These are phyloP conservation scores for Orchesella cincta DNA, from an alignment of 1,140 invertebrate genomes.

Conservation along the genomic window DNA sequence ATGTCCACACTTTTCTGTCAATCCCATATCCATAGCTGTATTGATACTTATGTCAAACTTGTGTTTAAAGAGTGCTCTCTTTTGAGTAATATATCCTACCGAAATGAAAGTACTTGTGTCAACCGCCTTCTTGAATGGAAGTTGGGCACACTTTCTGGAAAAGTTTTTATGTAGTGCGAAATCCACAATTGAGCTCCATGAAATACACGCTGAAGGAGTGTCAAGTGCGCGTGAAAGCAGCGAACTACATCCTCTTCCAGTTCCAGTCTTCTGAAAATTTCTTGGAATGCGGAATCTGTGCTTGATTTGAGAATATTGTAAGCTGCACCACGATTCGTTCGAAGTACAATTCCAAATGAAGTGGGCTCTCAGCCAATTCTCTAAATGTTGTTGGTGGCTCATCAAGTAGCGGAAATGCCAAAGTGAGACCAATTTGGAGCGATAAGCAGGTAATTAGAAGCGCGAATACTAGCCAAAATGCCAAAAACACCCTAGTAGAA, in stretches of 20 bases:
- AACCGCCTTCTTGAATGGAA: no score
- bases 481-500: neutral
- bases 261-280: neutral
- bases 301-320: neutral
- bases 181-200: neutral
- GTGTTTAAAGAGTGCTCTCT: no score
- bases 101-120: no score
- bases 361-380: neutral
- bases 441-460: neutral
- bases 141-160: no score
- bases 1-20: no score
- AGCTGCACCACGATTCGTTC: neutral
- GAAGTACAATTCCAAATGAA: neutral
- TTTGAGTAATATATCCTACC: no score
- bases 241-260: neutral
- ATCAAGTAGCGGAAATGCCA: constrained; percentile 9
- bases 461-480: constrained; percentile 14
- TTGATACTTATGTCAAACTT: no score
- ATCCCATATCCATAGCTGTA: no score
- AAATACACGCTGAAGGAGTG: neutral
- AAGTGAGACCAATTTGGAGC: neutral
- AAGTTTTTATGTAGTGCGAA: neutral
- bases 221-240: neutral
- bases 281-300: neutral
- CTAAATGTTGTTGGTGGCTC: neutral